Base-by-base conservation (phyloP, 2,797 vertebrate genomes). In the Siniperca scherzeri region DNA sequence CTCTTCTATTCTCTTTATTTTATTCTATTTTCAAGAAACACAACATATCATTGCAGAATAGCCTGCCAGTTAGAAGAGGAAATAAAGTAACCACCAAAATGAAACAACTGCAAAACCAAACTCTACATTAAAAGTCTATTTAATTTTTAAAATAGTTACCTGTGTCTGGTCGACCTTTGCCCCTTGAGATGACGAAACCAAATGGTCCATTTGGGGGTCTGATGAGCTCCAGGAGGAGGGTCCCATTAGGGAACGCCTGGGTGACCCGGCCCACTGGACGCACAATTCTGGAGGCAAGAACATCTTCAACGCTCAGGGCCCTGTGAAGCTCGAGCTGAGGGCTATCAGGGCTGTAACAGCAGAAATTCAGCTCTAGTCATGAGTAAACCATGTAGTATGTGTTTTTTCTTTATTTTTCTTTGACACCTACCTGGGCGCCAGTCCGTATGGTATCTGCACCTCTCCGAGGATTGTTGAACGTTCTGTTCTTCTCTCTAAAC, bases 171-270 rank as follows among this genome's bases (percentile, higher is more conserved):
- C 97, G 96, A 81, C 98, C 98, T 4, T 97, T 97, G 53, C 97
- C 97, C 0, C 97, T 97, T 52, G 96, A 97, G 89, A 99, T 96
- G 1, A 94, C 91, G 70, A 99, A 99, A 42, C 98, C 98, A 0
- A 99, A 99, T 13, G 96, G 93, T 3, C 97, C 96, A 0, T 96
- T 93, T 0, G 96, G 95, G 0, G 97, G 95, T 75, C 97, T 95
- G 70, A 95, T 95, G 25, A 99, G 96, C 91, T 98, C 96, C 87
- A 99, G 92, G 66, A 98, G 94, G 79, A 97, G 95, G 4, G 97
- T 97, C 56, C 98, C 97, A 0, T 99, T 98, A 0, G 98, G 95
- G 66, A 97, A 98, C 52, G 97, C 96, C 86, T 98, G 96, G 7
- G 96, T 91, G 83, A 99, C 94, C 0, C 96, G 95, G 3, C 98